Evolutionary conservation across 2,113 vertebrate genomes (phyloP).

Genomic region (Arvicanthis niloticus): DNA sequence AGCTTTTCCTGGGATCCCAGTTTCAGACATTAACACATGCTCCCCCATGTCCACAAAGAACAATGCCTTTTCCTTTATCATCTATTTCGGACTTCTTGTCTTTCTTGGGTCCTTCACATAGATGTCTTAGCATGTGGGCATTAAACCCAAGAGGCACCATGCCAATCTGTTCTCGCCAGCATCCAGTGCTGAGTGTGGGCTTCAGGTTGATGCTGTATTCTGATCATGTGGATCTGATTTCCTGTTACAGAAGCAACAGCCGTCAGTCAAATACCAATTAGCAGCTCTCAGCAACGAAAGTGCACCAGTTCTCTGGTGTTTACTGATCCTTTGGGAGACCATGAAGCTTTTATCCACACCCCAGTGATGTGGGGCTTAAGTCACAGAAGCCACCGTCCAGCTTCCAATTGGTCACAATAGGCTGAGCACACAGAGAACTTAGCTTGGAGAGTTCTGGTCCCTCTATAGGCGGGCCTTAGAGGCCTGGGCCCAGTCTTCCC

Average conservation of each 20-base stretch:
- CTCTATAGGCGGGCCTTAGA: background rate
- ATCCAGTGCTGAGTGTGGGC: background rate
- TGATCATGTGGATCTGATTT: background rate
- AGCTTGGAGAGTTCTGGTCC: background rate
- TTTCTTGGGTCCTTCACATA: background rate
- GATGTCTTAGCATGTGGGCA: background rate
- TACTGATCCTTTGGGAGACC: background rate
- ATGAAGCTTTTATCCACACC: background rate
- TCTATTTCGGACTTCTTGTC: background rate
- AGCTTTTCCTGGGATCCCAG: background rate
- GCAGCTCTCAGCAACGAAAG: background rate
- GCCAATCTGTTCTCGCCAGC: background rate
- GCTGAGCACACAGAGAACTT: background rate
- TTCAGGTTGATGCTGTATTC: background rate
- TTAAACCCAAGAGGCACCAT: background rate
- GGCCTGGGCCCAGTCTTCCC: background rate
- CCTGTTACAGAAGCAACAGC: background rate
- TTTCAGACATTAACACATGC: background rate
- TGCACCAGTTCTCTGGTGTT: background rate
- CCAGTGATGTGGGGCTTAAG: background rate
- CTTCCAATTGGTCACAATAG: background rate
- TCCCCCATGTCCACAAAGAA: background rate
- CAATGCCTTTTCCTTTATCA: background rate
- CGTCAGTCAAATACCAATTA: background rate
- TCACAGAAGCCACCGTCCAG: background rate